Evolutionary conservation across 2,113 vertebrate species (phyloP), one percentile per base, ranked within the genome.

Genomic region (Oxyura jamaicensis): DNA sequence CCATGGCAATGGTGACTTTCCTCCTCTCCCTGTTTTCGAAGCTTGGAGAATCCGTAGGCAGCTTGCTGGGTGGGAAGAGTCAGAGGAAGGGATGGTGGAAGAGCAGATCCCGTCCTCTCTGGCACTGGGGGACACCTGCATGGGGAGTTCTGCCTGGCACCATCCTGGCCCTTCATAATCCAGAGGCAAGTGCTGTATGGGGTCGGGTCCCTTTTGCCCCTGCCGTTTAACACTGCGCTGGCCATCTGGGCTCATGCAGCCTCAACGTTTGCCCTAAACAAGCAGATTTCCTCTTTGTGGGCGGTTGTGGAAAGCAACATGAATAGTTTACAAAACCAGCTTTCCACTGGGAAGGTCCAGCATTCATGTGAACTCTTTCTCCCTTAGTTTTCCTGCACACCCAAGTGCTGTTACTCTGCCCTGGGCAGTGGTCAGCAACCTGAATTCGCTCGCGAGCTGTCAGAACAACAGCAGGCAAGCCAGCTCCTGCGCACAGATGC

Each of bases 1-100:
- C 96, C 87, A 87, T 95, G 95, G 93, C 89, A 4, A 88, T 83
- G 87, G 67, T 39, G 83, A 20, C 94, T 53, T 48, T 91, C 83
- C 88, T 77, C 26, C 69, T 74, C 74, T 74, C 75, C 71, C 48
- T 83, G 62, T n/a, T 66, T 39, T 25, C 79, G 8, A 16, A 86
- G 69, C 80, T 84, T 10, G 21, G 56, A 33, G 94, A 11, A 55
- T 78, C 86, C 19, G 3, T 50, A 31, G 83, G 90, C 79, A 56
- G 91, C 48, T 76, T 35, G 6, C 23, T 18, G 0, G 16, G 71
- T 41, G 66, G 56, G 88, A 10, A 48, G 62, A 33, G 8, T 4
- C 53, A 33, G 48, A 62, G 73, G 46, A 56, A 25, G 55, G 79
- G 75, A 0, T 42, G 84, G 75, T 55, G 75, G 74, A n/a, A 62